Evolutionary conservation across 1,140 invertebrate genomes (phyloP), one percentile per base, ranked within the genome.

Genomic region (Daktulosphaira vitifoliae): DNA sequence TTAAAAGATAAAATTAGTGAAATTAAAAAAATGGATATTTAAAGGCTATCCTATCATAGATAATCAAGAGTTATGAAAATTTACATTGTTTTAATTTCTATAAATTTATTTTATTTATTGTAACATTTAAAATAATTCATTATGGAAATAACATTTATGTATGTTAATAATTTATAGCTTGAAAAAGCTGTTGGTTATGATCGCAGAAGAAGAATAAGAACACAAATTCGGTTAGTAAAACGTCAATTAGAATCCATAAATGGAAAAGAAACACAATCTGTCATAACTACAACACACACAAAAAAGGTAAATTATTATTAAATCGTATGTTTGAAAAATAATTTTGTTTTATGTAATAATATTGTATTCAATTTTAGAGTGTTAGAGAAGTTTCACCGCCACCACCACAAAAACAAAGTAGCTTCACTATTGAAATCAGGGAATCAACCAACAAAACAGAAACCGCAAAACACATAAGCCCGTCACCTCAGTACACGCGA

Each of bases 131-230:
- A n/a, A n/a, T n/a, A n/a, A n/a, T n/a, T n/a, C n/a, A n/a, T n/a
- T n/a, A n/a, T n/a, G n/a, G n/a, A n/a, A n/a, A n/a, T n/a, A n/a
- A n/a, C n/a, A n/a, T n/a, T n/a, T n/a, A n/a, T n/a, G n/a, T n/a
- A n/a, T n/a, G n/a, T n/a, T n/a, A n/a, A n/a, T n/a, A n/a, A n/a
- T n/a, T 26, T 79, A 69, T 75, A 85, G 82, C 76, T 88, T 72
- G 84, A 88, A 74, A 85, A 82, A 71, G 82, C 86, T 29, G 80
- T 80, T 23, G 81, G 81, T 62, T 89, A 89, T 71, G 86, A 89
- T 69, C 78, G 87, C 70, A 75, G 87, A 65, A 79, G 85, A 53
- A 79, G 84, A 65, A 87, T 89, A 59, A 78, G 87, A 67, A 79
- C 84, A 8, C 86, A 88, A 74, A 86, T 89, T 59, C 77, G 86